A percentile compares a stretch with the other conserved stretches of the same genome.
phyloP scores from a whole-genome alignment of 2,113 vertebrate species.

The Herpetotheres cachinnans region DNA sequence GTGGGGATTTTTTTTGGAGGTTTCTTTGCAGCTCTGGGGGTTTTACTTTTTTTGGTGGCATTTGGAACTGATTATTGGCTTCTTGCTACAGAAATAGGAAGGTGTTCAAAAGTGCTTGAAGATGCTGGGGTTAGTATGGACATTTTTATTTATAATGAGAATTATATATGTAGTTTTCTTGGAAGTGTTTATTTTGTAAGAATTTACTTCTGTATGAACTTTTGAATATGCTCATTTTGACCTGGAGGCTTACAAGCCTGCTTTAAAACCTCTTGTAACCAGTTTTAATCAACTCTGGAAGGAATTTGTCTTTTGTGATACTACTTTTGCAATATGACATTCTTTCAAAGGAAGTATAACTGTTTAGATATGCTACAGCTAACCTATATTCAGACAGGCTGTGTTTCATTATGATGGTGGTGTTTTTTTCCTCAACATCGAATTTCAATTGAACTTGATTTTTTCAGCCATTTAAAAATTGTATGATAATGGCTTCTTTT shows the following conservation, averaged over 20 bases:
- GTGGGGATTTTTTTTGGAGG: slow-evolving; percentile 92
- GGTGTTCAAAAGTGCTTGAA: slow-evolving; percentile 73
- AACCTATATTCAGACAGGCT: background rate
- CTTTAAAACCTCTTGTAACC: background rate
- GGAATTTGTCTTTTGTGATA: background rate
- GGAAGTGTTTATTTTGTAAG: background rate
- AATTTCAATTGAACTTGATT: background rate
- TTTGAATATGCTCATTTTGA: background rate
- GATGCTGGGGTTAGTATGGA: slow-evolving; percentile 59
- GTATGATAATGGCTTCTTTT: background rate
- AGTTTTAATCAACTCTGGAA: background rate
- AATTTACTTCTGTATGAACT: background rate
- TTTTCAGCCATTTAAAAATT: background rate
- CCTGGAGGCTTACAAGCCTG: background rate
- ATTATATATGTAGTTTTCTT: background rate
- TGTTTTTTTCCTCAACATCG: background rate
- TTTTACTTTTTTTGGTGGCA: slow-evolving; percentile 87
- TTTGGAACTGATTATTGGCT: slow-evolving; percentile 99
- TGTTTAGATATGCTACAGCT: background rate
- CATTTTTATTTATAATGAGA: slow-evolving; percentile 26
- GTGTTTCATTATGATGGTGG: background rate
- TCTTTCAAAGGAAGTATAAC: background rate
- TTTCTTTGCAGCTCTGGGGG: slow-evolving; percentile 89
- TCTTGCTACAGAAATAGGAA: slow-evolving; percentile 83
- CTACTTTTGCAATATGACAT: background rate